phyloP scores from a whole-genome alignment of 2,113 vertebrate genomes.

The Nothobranchius kuhntae region DNA sequence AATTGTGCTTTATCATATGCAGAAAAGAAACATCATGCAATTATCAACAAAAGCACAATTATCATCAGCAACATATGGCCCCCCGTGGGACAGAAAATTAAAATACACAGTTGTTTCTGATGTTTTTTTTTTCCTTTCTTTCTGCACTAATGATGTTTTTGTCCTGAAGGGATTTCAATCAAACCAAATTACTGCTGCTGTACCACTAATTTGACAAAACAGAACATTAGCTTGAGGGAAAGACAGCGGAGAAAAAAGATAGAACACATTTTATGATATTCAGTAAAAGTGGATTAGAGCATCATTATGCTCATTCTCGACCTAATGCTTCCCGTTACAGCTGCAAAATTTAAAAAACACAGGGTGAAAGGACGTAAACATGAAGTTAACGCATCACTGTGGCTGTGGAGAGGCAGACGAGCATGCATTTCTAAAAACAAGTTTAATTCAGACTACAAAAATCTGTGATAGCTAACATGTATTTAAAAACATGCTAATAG shows the following conservation, averaged over 20 bases:
- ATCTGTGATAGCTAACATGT: too few relatives aligned
- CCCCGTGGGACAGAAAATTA: constrained; percentile 45
- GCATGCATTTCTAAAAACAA: too few relatives aligned
- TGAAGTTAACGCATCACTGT: background rate
- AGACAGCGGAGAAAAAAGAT: constrained; percentile 32
- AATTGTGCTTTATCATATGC: constrained; percentile 49
- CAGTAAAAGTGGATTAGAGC: constrained; percentile 52
- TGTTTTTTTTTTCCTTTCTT: constrained; percentile 24
- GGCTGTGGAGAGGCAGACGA: background rate
- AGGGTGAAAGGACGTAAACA: background rate
- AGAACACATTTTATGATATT: constrained; percentile 50
- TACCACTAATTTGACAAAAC: constrained; percentile 69
- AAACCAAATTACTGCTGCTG: constrained; percentile 62
- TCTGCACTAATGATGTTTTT: constrained; percentile 69
- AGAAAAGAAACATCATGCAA: constrained; percentile 55
- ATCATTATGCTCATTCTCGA: constrained; percentile 44
- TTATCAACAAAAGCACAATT: constrained; percentile 66
- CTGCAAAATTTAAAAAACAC: constrained; percentile 12
- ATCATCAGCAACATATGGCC: constrained; percentile 66
- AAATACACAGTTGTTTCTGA: constrained; percentile 50
- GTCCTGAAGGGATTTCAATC: constrained; percentile 72
- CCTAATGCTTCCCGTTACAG: constrained; percentile 44
- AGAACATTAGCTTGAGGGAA: constrained; percentile 62
- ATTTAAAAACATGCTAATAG: too few relatives aligned
- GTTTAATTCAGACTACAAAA: too few relatives aligned